A percentile compares a stretch with the other conserved stretches of the same genome.
These are phyloP conservation scores for Hippasteria phrygiana DNA, from an alignment of 53 echinoderm and acorn worm species.

Conservation along the genomic window DNA sequence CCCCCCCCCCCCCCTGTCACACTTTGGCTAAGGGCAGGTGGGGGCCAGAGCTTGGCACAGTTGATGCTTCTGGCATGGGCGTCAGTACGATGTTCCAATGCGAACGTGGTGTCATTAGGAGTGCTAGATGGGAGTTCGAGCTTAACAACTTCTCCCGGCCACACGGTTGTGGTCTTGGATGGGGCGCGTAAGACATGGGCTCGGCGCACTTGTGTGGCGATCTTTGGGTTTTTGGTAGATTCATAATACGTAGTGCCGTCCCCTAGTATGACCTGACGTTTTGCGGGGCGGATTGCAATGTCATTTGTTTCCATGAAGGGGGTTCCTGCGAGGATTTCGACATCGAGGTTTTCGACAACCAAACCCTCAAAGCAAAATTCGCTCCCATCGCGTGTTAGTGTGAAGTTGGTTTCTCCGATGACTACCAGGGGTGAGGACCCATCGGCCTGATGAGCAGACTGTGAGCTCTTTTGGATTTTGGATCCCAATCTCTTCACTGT, in stretches of 20 bases:
- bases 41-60: conserved; percentile 1
- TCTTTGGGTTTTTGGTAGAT: conserved; percentile 1
- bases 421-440: not conserved
- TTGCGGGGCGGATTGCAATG: conserved; percentile 57
- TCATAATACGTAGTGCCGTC: conserved; percentile 53
- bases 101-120: not conserved
- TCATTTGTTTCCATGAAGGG: conserved; percentile 16
- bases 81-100: not conserved
- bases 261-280: conserved; percentile 34
- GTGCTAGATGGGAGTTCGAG: not conserved
- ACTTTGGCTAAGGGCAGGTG: conserved; percentile 18
- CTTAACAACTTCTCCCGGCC: not conserved
- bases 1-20: not conserved
- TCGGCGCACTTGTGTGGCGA: conserved; percentile 1
- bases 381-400: not conserved
- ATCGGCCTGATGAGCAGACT: conserved; percentile 65
- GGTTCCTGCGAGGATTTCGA: conserved; percentile 37
- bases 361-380: conserved; percentile 25
- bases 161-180: not conserved
- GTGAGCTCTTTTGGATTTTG: conserved; percentile 45
- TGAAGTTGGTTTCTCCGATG: conserved; percentile 54
- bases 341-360: conserved; percentile 55
- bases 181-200: conserved; percentile 39
- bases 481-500: conserved; percentile 6
- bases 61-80: not conserved